These are phyloP conservation scores for Azorinus chamasolen DNA, from an alignment of 2,888 invertebrate genomes.

Conservation along the genomic window DNA sequence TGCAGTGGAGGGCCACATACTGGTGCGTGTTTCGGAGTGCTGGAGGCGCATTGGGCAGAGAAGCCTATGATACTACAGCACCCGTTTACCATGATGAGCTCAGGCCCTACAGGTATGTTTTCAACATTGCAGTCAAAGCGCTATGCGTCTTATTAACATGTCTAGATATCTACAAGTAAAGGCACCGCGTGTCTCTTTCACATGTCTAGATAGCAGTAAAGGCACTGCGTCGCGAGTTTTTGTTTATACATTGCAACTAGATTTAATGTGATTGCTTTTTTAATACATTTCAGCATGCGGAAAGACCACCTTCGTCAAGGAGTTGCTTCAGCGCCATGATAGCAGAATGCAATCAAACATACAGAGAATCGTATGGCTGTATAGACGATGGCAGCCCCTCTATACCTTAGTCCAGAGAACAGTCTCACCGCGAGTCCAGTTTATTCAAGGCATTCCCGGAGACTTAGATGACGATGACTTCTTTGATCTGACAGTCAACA, in stretches of 20 bases:
- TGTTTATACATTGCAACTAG: too few species aligned
- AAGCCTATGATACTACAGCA: too few species aligned
- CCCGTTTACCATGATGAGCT: too few species aligned
- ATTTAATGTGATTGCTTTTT: background rate
- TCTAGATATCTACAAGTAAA: too few species aligned
- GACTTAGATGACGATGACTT: constrained; percentile 26
- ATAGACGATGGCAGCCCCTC: constrained; percentile 4
- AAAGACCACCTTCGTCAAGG: constrained; percentile 4
- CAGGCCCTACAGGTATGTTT: too few species aligned
- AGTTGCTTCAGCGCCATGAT: constrained; percentile 1
- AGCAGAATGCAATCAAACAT: constrained; percentile 3
- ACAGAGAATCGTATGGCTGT: constrained; percentile 3
- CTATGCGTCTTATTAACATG: too few species aligned
- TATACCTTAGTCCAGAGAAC: background rate
- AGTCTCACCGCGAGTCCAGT: background rate
- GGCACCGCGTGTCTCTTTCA: too few species aligned
- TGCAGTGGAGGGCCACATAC: background rate
- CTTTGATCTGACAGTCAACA: constrained; percentile 16
- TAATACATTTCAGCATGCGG: constrained; percentile 12
- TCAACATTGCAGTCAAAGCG: too few species aligned
- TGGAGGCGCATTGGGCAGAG: background rate
- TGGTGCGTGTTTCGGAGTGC: background rate
- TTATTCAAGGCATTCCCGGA: constrained; percentile 9
- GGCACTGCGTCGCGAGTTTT: too few species aligned
- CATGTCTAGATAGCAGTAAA: too few species aligned